Evolutionary conservation across 2,888 invertebrate species (phyloP).

Genomic region (Athrips mouffetella): DNA sequence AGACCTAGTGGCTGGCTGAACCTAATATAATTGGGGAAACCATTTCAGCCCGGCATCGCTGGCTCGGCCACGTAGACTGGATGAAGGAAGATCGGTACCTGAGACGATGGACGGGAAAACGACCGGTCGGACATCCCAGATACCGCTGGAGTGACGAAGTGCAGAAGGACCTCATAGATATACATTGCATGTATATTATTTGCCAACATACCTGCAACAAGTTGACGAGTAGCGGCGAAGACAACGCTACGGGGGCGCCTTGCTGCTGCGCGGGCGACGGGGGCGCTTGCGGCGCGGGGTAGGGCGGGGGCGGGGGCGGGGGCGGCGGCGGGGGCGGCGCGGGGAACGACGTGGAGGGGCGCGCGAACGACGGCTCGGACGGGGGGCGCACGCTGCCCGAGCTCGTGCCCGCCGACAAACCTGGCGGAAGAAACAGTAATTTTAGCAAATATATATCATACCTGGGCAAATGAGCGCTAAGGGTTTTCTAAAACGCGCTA

Average conservation of each 20-base stretch:
- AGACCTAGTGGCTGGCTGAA: too few species aligned
- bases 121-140: too few species aligned
- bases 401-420: conserved; percentile 23
- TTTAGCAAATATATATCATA: background rate
- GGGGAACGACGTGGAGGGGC: conserved; percentile 56
- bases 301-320: conserved; percentile 37
- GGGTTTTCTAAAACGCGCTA: too few species aligned
- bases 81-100: too few species aligned
- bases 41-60: too few species aligned
- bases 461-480: too few species aligned
- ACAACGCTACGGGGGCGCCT: conserved; percentile 89
- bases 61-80: too few species aligned
- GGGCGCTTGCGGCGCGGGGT: conserved; percentile 37
- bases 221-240: conserved; percentile 94
- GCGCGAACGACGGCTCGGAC: conserved; percentile 45
- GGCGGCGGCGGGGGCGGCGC: conserved; percentile 61
- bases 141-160: too few species aligned
- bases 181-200: too few species aligned
- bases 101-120: too few species aligned
- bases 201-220: conserved; percentile 86
- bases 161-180: too few species aligned
- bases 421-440: background rate
- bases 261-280: conserved; percentile 53
- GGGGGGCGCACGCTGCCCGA: conserved; percentile 30
- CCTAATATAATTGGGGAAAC: too few species aligned